Evolutionary conservation across 2,888 invertebrate genomes (phyloP), one percentile per base, ranked within the genome.

Genomic region (Plemyria rubiginata): DNA sequence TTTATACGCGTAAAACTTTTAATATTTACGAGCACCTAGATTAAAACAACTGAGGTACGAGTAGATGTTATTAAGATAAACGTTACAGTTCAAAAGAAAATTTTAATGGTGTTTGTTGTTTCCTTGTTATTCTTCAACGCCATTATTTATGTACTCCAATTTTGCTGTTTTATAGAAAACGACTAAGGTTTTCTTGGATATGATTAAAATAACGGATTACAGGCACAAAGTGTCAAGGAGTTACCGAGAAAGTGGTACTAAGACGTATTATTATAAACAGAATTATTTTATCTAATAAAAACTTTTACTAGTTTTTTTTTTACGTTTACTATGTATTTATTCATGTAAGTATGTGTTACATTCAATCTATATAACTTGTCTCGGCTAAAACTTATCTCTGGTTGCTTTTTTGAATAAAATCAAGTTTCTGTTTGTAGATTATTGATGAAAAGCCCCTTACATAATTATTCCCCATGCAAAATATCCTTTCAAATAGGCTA

Each of bases 51-150:
- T 55, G 51, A 61, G 61, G 56, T 62, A 53, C 46, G 54, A 55
- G 46, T 55, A 48, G 61, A 62, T 62, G 56, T 62, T 62, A 56
- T 62, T 62, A 62, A 62, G 56, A 62, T 62, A 62, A 62, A 62
- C 61, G 61, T 41, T 51, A 50, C 51, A 61, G 61, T 55, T 61
- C 56, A 52, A 61, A 61, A 56, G 61, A 62, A 62, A 62, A 53
- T 48, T 62, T 62, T 56, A 62, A 62, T 62, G 61, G 61, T 62
- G 61, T 56, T 62, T 62, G 61, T 62, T 62, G 61, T 62, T 62
- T 56, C 52, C 61, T 56, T 62, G 48, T 56, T 56, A 40, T 32
- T 61, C 28, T 12, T 52, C 43, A 45, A 46, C 16, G 45, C 12
- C 52, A 52, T 62, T 56, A 56, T 62, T 62, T 62, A 62, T 62